phyloP scores from a whole-genome alignment of 2,888 invertebrate genomes.

The Drosophila mayaguana region DNA sequence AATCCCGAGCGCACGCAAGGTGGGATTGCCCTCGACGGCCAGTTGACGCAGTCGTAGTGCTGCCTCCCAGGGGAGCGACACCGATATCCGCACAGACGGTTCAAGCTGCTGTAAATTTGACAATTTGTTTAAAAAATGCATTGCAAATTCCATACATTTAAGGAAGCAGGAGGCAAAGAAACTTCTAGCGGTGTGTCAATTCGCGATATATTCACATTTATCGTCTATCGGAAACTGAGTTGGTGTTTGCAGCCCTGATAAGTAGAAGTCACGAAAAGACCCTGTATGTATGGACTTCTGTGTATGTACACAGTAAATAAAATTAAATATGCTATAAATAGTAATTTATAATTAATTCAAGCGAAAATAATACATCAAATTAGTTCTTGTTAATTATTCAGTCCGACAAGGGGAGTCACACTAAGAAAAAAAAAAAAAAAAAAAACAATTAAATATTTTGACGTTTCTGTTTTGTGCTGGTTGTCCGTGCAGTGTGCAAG shows the following conservation, averaged over 20 bases:
- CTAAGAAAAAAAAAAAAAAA: slow-evolving; percentile 35
- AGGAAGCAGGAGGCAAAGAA: slow-evolving; percentile 44
- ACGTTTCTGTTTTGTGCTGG: slow-evolving; percentile 69
- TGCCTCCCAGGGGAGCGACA: slow-evolving; percentile 98
- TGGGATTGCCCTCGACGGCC: slow-evolving; percentile 95
- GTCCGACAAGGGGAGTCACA: neutral
- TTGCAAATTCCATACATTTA: slow-evolving; percentile 28
- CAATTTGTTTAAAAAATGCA: slow-evolving; percentile 26
- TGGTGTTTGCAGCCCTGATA: slow-evolving; percentile 46
- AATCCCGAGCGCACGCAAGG: slow-evolving; percentile 95
- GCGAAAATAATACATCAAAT: neutral
- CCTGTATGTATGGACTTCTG: neutral
- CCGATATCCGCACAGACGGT: slow-evolving; percentile 98
- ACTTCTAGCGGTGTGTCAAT: slow-evolving; percentile 32
- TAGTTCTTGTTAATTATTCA: neutral
- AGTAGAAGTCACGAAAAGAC: slow-evolving; percentile 12
- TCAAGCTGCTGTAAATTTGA: slow-evolving; percentile 86
- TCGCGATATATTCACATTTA: slow-evolving; percentile 36
- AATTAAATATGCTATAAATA: neutral
- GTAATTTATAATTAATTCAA: neutral
- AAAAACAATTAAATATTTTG: slow-evolving; percentile 67
- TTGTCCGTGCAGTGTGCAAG: slow-evolving; percentile 55
- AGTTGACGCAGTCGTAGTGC: slow-evolving; percentile 95
- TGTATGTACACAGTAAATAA: slow-evolving; percentile 9
- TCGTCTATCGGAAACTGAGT: slow-evolving; percentile 41